Conservation (phyloP, 2,113 vertebrate species). For the cat (Felis catus) region DNA sequence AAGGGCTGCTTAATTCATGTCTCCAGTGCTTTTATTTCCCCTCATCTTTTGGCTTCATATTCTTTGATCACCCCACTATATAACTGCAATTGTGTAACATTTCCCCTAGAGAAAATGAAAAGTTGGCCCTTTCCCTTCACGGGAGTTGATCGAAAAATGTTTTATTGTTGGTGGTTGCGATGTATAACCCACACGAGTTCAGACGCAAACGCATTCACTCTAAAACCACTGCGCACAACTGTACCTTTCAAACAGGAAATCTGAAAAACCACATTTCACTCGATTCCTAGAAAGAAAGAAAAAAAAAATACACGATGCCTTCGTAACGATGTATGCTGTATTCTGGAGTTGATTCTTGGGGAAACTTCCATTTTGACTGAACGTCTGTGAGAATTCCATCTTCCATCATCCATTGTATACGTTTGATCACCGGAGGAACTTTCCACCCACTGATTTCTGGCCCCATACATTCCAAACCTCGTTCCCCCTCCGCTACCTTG, state of each 20-base stretch:
- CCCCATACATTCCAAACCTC: neutral
- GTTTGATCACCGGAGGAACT: neutral
- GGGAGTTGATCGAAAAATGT: neutral
- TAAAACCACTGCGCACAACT: rapidly evolving
- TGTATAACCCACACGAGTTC: neutral
- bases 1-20: neutral
- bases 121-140: neutral
- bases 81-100: neutral
- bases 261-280: neutral
- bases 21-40: neutral
- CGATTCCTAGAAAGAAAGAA: neutral
- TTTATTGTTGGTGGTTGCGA: neutral
- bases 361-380: neutral
- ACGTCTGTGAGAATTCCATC: neutral
- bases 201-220: neutral
- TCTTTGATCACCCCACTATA: neutral
- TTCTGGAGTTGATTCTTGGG: neutral
- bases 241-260: neutral
- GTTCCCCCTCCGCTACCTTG: neutral
- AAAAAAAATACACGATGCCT: neutral
- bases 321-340: neutral
- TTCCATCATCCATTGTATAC: neutral
- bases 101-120: neutral
- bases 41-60: neutral
- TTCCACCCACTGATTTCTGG: neutral